Conservation (phyloP, 2,797 vertebrate species). For the Clarias laeviceps region DNA sequence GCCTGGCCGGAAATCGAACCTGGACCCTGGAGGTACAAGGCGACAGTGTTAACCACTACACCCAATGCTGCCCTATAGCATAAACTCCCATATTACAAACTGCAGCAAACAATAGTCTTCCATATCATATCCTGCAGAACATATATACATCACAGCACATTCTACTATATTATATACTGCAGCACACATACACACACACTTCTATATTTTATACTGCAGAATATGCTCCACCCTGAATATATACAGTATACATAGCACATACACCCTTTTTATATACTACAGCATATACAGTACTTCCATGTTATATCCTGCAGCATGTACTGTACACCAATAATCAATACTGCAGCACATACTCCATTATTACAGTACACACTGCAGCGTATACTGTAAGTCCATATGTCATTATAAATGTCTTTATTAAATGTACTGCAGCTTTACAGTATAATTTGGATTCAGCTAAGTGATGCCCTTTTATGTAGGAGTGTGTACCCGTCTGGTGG, state of each 20-base stretch:
- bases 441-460: conserved; percentile 63
- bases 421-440: neutral
- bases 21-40: too few species aligned
- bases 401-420: too few species aligned
- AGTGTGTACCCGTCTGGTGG: conserved; percentile 58
- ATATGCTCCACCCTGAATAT: neutral
- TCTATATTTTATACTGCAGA: neutral
- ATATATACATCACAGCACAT: too few species aligned
- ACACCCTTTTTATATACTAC: too few species aligned
- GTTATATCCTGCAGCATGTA: neutral
- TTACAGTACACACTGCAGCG: neutral
- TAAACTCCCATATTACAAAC: neutral
- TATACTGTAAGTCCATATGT: too few species aligned
- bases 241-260: neutral
- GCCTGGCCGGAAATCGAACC: too few species aligned
- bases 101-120: neutral
- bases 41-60: too few species aligned
- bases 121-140: neutral
- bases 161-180: neutral
- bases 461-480: conserved; percentile 64
- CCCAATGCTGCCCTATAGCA: too few species aligned
- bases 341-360: neutral
- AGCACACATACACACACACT: neutral
- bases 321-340: neutral
- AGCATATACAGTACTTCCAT: too few species aligned